A percentile compares a stretch with the other conserved stretches of the same genome.
Conservation (phyloP, 2,888 invertebrate genomes). For the Nomada fucata region DNA sequence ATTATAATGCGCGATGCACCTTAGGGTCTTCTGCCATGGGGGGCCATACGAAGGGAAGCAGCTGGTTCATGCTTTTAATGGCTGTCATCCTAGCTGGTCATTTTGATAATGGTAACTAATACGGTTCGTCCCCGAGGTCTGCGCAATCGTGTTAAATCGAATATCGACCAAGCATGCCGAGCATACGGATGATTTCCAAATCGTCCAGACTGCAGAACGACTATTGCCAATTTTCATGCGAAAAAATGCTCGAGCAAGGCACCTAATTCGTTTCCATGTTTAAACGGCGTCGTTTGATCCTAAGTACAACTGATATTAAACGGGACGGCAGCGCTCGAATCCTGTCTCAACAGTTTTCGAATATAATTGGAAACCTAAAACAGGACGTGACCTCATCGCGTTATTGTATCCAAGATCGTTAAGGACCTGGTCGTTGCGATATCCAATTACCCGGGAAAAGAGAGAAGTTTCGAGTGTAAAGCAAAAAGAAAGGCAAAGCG, state of each 20-base stretch:
- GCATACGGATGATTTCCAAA: slow-evolving; percentile 1
- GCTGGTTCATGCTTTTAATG: slow-evolving; percentile 75
- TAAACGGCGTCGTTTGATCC: background rate
- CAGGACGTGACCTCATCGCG: slow-evolving; percentile 61
- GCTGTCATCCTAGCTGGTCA: slow-evolving; percentile 76
- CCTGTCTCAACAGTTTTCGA: background rate
- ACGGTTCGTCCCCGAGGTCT: slow-evolving; percentile 22
- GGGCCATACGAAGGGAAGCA: slow-evolving; percentile 66
- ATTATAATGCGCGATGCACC: slow-evolving; percentile 71
- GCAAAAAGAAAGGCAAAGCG: slow-evolving; percentile 9
- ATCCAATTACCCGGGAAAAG: slow-evolving; percentile 59
- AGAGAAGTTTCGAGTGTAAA: slow-evolving; percentile 28
- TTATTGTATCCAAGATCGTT: slow-evolving; percentile 62
- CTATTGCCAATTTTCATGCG: background rate
- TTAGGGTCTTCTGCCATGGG: slow-evolving; percentile 67
- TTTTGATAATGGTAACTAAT: slow-evolving; percentile 77
- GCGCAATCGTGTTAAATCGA: slow-evolving; percentile 59
- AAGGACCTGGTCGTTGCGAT: slow-evolving; percentile 57
- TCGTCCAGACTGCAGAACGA: background rate
- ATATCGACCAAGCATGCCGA: slow-evolving; percentile 36
- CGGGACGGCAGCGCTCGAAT: background rate
- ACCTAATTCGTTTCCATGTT: background rate
- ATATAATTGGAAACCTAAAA: slow-evolving; percentile 58
- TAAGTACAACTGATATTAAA: slow-evolving; percentile 1
- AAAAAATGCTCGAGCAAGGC: background rate